A percentile compares a stretch with the other conserved stretches of the same genome.
Evolutionary conservation across 2,888 invertebrate species (phyloP).

Genomic region (Argyresthia albistria): DNA sequence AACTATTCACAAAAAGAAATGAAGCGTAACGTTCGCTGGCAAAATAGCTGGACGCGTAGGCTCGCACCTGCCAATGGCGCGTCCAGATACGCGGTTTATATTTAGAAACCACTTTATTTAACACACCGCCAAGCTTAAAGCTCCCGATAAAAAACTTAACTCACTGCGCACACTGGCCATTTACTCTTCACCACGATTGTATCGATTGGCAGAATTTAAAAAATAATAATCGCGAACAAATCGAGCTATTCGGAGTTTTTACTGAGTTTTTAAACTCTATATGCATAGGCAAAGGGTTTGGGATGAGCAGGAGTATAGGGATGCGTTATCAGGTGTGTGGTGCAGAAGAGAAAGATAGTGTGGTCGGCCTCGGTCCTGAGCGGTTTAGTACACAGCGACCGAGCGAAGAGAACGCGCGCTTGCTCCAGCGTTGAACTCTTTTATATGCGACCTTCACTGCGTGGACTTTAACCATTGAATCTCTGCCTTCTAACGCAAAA

Average conservation of each 20-base stretch:
- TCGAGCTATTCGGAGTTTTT: background rate
- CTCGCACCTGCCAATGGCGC: conserved; percentile 67
- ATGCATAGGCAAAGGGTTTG: background rate
- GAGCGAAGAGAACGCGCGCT: conserved; percentile 41
- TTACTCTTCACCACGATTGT: conserved; percentile 62
- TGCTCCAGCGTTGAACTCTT: conserved; percentile 35
- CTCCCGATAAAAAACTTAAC: conserved; percentile 61
- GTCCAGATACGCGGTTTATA: conserved; percentile 67
- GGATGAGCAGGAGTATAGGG: conserved; percentile 30
- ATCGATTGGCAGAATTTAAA: conserved; percentile 34
- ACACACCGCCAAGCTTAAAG: conserved; percentile 59
- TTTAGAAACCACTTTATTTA: conserved; percentile 71
- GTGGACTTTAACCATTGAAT: background rate
- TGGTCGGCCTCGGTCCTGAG: conserved; percentile 14
- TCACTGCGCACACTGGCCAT: conserved; percentile 55
- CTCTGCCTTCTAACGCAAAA: background rate
- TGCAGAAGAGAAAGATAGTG: conserved; percentile 41
- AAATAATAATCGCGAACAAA: conserved; percentile 1
- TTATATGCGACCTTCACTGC: conserved; percentile 14
- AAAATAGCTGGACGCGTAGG: conserved; percentile 36
- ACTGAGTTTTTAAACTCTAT: background rate
- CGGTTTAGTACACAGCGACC: conserved; percentile 40
- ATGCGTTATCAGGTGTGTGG: conserved; percentile 56
- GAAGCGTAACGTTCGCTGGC: conserved; percentile 28
- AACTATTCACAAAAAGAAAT: conserved; percentile 25